phyloP scores from a whole-genome alignment of 2,113 vertebrate species.

The Elachura formosa region DNA sequence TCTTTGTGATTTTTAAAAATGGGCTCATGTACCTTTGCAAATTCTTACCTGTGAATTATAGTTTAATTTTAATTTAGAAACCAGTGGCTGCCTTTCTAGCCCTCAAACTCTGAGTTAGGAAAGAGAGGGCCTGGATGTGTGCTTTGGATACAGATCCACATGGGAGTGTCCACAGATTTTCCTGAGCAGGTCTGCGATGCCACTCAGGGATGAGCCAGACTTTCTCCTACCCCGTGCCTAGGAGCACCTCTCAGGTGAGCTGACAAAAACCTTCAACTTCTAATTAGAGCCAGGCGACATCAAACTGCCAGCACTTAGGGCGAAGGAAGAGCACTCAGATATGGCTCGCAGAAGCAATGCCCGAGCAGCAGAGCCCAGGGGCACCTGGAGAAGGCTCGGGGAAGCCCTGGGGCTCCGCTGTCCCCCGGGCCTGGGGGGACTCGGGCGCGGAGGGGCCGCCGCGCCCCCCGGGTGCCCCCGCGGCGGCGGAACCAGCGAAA shows the following conservation, averaged over 20 bases:
- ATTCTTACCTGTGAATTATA: neutral
- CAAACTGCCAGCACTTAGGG: neutral
- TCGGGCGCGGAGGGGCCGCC: neutral
- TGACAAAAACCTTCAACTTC: neutral
- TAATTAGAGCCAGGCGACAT: neutral
- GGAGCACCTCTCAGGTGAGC: neutral
- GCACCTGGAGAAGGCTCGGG: accelerated
- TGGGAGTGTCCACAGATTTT: neutral
- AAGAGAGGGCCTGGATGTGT: neutral
- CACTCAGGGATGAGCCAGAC: neutral
- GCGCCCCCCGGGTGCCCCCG: neutral
- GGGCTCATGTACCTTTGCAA: neutral
- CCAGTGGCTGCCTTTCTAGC: neutral
- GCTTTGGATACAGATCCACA: neutral
- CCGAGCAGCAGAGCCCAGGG: neutral
- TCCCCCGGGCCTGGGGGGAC: neutral
- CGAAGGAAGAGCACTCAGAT: accelerated
- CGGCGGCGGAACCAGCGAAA: conserved; percentile 69
- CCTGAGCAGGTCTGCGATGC: neutral
- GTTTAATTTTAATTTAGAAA: neutral
- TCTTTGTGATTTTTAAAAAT: neutral
- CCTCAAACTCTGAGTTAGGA: neutral
- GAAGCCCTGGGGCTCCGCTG: neutral
- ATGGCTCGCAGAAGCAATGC: neutral
- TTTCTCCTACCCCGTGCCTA: neutral